Base-by-base conservation (phyloP, 2,113 vertebrate species). In the Brachirus orientalis region DNA sequence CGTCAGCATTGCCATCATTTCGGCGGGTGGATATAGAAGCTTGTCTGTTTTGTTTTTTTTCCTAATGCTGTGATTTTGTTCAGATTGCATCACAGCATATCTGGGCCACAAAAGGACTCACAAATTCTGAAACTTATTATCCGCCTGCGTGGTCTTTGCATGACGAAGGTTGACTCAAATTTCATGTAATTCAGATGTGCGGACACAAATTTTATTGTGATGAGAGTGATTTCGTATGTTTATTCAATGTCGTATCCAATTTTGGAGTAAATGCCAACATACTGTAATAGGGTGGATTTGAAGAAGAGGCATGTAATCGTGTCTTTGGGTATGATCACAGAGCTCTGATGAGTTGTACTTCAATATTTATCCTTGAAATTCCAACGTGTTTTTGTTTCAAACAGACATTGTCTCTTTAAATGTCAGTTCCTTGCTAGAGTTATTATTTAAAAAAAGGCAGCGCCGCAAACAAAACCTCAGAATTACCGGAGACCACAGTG, bases 381-480 rank as follows among this genome's bases (percentile, higher is more conserved):
- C 16, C 55, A 52, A 11, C 37, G 37, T 38, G 50, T 56, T 63
- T 45, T 37, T 63, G 47, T 63, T 69, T 61, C 54, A 80, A 59
- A 68, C 45, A 36, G 36, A 61, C 19, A 50, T 17, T 46, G 17
- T 2, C 36, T 4, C 47, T 16, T 37, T 19, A 22, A 5, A 28
- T 6, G 28, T 36, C 53, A 22, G 36, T 41, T 47, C 18, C 33
- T 40, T 38, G 5, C 18, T 33, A 4, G 36, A 61, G 12, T 7
- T 22, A 4, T 4, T 12, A 65, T 37, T 44, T 36, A 28, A 17
- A 48, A 68, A 56, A 63, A 37, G 41, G 38, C 18, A 44, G 6
- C 6, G 28, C 28, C 6, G 28, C 28, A 28, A 28, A 28, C 28
- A 47, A 50, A 3, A 56, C 18, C 14, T 20, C 43, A 51, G 1